Conservation (phyloP, 1,140 invertebrate species). For the Cheumatopsyche charites region DNA sequence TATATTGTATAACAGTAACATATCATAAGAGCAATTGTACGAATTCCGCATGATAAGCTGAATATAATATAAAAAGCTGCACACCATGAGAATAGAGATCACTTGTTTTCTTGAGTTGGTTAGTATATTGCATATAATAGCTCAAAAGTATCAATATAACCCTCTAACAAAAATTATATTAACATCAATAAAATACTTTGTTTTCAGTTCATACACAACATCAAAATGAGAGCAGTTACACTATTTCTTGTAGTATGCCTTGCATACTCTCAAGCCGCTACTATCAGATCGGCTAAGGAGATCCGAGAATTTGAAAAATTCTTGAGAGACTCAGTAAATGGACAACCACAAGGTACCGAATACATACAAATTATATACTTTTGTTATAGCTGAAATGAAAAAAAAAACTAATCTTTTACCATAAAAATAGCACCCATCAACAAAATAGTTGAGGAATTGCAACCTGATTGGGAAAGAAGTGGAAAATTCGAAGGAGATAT, state of each 20-base stretch:
- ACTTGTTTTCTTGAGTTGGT: too few species aligned
- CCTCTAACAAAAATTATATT: too few species aligned
- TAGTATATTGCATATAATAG: too few species aligned
- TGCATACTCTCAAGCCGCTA: slow-evolving; percentile 5
- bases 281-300: not conserved
- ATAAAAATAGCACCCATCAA: slow-evolving; percentile 35
- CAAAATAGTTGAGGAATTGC: slow-evolving; percentile 37
- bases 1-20: too few species aligned
- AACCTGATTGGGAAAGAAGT: slow-evolving; percentile 59
- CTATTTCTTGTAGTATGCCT: slow-evolving; percentile 7
- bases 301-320: slow-evolving; percentile 15
- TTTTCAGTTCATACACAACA: too few species aligned
- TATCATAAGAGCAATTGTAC: too few species aligned
- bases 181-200: too few species aligned
- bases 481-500: slow-evolving; percentile 62
- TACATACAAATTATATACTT: not conserved
- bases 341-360: slow-evolving; percentile 9
- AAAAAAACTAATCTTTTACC: not conserved
- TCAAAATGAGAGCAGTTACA: not conserved
- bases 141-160: too few species aligned
- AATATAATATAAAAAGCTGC: too few species aligned
- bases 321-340: slow-evolving; percentile 32
- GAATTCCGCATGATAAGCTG: too few species aligned
- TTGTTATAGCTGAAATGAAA: not conserved
- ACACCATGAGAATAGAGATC: too few species aligned